Percentiles rank a stretch among this genome's conserved stretches.
Conservation (phyloP, 2,797 vertebrate genomes). For the Loriculus beryllinus region DNA sequence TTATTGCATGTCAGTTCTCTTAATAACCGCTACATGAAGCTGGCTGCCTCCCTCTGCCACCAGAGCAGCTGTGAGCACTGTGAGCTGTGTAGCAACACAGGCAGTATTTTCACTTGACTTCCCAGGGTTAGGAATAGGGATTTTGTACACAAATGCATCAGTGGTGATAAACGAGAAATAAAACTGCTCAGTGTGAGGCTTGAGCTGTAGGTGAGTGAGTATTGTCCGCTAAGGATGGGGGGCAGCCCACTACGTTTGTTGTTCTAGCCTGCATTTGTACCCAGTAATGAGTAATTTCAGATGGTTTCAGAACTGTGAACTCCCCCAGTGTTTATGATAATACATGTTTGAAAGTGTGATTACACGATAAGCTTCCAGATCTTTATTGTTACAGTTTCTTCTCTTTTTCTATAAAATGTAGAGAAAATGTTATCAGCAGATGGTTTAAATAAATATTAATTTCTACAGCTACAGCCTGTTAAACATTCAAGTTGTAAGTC, state of each 20-base stretch:
- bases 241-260: not conserved
- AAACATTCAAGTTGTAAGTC: slow-evolving; percentile 22
- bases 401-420: slow-evolving; percentile 25
- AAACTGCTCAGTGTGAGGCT: not conserved
- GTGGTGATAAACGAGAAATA: not conserved
- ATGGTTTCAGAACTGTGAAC: not conserved
- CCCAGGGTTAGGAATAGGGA: not conserved
- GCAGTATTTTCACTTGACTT: not conserved
- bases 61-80: not conserved
- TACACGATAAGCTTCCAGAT: not conserved
- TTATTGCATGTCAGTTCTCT: not conserved
- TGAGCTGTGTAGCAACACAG: not conserved
- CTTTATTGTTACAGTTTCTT: slow-evolving; percentile 20
- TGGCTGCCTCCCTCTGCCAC: not conserved
- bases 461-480: slow-evolving; percentile 28
- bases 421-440: slow-evolving; percentile 45
- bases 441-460: slow-evolving; percentile 64
- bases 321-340: not conserved
- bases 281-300: not conserved
- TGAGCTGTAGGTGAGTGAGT: not conserved
- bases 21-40: not conserved
- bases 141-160: not conserved
- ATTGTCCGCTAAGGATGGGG: not conserved
- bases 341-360: not conserved
- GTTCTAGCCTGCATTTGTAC: not conserved